Percentiles rank a stretch among this genome's conserved stretches.
phyloP scores from a whole-genome alignment of 1,140 invertebrate species.

The Anastatus disparis region DNA sequence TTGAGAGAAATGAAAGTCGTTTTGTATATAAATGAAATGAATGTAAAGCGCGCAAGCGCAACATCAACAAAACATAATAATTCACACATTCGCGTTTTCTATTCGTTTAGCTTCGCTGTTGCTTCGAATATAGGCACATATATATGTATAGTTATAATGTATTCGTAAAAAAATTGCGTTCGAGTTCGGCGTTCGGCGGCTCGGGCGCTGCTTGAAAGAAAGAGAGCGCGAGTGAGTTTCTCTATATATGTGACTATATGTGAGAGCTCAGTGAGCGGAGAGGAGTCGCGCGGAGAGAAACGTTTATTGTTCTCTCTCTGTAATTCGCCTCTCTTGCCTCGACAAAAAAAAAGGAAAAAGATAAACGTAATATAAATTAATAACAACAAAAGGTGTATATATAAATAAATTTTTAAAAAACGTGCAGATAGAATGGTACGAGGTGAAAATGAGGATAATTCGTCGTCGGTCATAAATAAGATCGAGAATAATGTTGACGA shows the following conservation, averaged over 20 bases:
- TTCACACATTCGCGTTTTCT: slow-evolving; percentile 12
- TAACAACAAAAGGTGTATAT: no score
- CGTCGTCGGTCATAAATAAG: not conserved
- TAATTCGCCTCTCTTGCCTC: not conserved
- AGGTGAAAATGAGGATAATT: slow-evolving; percentile 10
- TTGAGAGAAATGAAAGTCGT: no score
- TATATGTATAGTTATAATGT: no score
- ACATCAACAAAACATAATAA: no score
- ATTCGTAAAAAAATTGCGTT: not conserved
- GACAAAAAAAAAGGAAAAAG: no score
- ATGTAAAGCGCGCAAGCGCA: slow-evolving; percentile 16
- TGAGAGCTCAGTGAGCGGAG: slow-evolving; percentile 24
- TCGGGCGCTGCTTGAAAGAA: not conserved
- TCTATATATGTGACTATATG: no score
- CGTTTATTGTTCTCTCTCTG: not conserved
- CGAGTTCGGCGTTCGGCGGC: not conserved
- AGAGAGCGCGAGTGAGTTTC: no score
- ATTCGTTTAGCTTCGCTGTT: not conserved
- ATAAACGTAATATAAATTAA: no score
- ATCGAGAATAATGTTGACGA: slow-evolving; percentile 15
- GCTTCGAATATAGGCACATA: no score
- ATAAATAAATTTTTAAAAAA: no score
- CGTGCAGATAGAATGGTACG: slow-evolving; percentile 19
- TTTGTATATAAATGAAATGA: no score
- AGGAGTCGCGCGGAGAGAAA: not conserved